Evolutionary conservation across 2,797 vertebrate species (phyloP).

Genomic region (Phoxinus dragarum): DNA sequence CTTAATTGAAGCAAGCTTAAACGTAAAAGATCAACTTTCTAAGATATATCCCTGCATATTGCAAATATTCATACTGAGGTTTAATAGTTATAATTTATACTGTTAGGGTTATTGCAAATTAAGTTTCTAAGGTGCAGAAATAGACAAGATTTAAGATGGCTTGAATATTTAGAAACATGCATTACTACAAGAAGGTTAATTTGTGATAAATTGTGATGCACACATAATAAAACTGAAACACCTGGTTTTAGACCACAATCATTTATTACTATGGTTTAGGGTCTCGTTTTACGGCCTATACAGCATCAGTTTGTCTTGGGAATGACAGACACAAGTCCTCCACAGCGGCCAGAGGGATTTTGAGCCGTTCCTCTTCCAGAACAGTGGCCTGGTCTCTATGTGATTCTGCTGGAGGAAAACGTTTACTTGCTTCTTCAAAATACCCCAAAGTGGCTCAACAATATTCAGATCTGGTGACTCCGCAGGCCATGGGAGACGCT

Average conservation of each 20-base stretch:
- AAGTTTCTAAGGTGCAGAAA: not conserved
- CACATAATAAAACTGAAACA: not conserved
- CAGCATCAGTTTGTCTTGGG: not conserved
- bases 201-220: not conserved
- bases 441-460: too few relatives aligned
- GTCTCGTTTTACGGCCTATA: not conserved
- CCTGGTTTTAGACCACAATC: too few relatives aligned
- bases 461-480: too few relatives aligned
- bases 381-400: not conserved
- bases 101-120: not conserved
- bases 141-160: not conserved
- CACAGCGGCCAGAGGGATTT: not conserved
- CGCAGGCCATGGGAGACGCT: too few relatives aligned
- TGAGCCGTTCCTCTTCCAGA: not conserved
- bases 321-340: not conserved
- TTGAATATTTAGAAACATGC: not conserved
- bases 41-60: not conserved
- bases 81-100: not conserved
- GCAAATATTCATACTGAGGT: not conserved
- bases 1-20: constrained; percentile 27
- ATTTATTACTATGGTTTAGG: not conserved
- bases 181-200: not conserved
- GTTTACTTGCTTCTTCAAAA: too few relatives aligned
- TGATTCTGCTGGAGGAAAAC: too few relatives aligned
- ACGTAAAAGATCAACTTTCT: not conserved